Conservation (phyloP, 2,888 invertebrate species). For the Onchidella celtica region DNA sequence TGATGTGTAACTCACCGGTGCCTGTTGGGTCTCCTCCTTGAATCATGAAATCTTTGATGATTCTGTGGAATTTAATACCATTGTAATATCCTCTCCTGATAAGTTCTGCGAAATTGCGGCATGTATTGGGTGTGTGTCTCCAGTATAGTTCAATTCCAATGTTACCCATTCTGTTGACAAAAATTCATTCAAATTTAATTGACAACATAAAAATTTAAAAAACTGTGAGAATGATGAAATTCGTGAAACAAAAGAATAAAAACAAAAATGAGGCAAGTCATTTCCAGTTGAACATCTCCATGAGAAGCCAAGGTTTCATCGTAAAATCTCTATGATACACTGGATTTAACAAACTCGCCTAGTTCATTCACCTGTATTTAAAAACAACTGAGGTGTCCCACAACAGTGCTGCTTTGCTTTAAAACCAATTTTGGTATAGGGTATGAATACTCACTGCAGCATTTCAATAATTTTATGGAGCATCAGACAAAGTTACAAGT, state of each 20-base stretch:
- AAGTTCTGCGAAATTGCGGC: conserved; percentile 97
- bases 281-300: no score
- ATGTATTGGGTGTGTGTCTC: conserved; percentile 98
- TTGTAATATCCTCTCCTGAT: conserved; percentile 96
- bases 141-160: conserved; percentile 96
- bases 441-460: no score
- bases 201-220: neutral
- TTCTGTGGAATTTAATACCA: conserved; percentile 96
- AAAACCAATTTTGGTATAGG: no score
- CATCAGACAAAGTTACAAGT: no score
- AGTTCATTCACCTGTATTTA: no score
- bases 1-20: conserved; percentile 85
- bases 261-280: neutral
- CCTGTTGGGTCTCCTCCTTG: conserved; percentile 96
- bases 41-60: conserved; percentile 88
- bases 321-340: no score
- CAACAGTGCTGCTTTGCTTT: no score
- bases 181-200: no score
- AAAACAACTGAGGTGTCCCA: no score
- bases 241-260: neutral
- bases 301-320: no score
- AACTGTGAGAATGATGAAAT: neutral
- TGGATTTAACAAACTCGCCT: no score
- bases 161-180: conserved; percentile 93
- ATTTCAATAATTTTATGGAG: no score